These are phyloP conservation scores for Lottia gigantea DNA, from an alignment of 2,888 invertebrate genomes.

Conservation along the genomic window DNA sequence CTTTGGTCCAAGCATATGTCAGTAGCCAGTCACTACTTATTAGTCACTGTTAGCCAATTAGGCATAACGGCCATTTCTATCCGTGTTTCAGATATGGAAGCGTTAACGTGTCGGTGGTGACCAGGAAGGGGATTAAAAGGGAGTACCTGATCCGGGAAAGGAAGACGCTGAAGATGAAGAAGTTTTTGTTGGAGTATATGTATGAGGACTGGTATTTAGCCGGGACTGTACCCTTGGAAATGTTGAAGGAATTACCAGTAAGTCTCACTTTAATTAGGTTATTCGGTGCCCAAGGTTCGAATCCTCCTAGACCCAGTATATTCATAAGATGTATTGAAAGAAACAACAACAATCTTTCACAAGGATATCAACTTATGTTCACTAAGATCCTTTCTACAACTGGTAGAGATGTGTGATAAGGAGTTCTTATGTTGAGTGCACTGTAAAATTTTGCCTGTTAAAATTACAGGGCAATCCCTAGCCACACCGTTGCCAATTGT, in stretches of 20 bases:
- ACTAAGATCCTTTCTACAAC: too few relatives aligned
- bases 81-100: slow-evolving; percentile 45
- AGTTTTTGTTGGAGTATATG: slow-evolving; percentile 62
- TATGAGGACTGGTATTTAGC: slow-evolving; percentile 66
- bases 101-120: slow-evolving; percentile 47
- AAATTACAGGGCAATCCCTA: not conserved
- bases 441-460: not conserved
- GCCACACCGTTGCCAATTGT: too few relatives aligned
- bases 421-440: too few relatives aligned
- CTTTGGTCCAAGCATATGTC: too few relatives aligned
- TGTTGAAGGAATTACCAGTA: slow-evolving; percentile 63
- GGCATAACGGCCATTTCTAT: too few relatives aligned
- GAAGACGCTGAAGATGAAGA: slow-evolving; percentile 53
- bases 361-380: too few relatives aligned
- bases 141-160: slow-evolving; percentile 30
- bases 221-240: slow-evolving; percentile 57
- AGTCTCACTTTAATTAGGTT: slow-evolving; percentile 22
- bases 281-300: slow-evolving; percentile 13
- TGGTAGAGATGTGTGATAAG: too few relatives aligned
- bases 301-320: too few relatives aligned
- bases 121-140: slow-evolving; percentile 46
- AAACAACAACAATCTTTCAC: too few relatives aligned
- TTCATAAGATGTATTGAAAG: too few relatives aligned
- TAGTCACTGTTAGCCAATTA: too few relatives aligned
- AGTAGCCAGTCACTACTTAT: too few relatives aligned